Evolutionary conservation across 2,797 vertebrate species (phyloP).

Genomic region (Mycteria americana): DNA sequence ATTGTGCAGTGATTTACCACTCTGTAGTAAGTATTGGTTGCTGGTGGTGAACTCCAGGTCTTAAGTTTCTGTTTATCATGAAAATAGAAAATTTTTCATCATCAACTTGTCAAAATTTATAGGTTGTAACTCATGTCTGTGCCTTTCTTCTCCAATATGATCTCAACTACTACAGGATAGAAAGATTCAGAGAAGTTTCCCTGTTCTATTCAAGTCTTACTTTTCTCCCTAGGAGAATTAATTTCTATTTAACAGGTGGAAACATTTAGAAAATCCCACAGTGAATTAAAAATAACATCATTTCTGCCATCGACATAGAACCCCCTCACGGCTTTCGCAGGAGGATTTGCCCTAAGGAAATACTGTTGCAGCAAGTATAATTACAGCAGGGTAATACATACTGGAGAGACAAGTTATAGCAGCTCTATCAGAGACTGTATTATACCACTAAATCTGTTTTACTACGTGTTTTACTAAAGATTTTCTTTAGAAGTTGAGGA

Average conservation of each 20-base stretch:
- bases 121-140: background rate
- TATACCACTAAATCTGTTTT: background rate
- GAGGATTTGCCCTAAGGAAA: slow-evolving; percentile 32
- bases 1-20: background rate
- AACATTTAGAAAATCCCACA: slow-evolving; percentile 12
- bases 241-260: background rate
- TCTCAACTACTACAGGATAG: background rate
- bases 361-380: slow-evolving; percentile 3
- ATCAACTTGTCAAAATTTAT: background rate
- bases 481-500: background rate
- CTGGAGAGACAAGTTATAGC: background rate
- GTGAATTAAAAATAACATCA: background rate
- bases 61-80: background rate
- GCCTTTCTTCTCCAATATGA: background rate
- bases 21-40: background rate
- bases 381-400: slow-evolving; percentile 12
- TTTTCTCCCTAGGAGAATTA: background rate
- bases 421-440: slow-evolving; percentile 9
- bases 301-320: background rate
- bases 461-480: background rate
- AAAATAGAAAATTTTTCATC: background rate
- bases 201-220: background rate
- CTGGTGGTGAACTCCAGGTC: background rate
- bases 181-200: background rate
- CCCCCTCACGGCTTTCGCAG: fast-evolving